Evolutionary conservation across 2,888 invertebrate genomes (phyloP).

Genomic region (Allolobophora icterica): DNA sequence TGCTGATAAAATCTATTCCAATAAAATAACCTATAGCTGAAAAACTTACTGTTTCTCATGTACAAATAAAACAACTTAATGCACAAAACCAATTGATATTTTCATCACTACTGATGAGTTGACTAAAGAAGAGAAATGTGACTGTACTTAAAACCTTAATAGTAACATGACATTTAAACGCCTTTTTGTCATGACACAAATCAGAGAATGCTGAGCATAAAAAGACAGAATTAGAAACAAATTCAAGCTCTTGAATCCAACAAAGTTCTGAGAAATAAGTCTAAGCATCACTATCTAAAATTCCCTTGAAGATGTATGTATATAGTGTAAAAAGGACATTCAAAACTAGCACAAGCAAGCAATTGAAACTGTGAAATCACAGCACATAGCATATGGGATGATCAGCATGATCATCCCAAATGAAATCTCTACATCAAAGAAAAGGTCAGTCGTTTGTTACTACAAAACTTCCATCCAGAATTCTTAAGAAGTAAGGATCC

Average conservation of each 20-base stretch:
- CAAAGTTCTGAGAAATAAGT: background rate
- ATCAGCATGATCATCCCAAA: background rate
- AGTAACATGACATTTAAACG: background rate
- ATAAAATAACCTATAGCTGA: background rate
- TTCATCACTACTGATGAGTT: background rate
- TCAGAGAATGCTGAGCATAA: background rate
- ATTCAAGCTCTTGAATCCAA: background rate
- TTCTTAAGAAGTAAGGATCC: background rate
- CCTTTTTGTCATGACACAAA: background rate
- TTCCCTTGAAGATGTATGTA: background rate
- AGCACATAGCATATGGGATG: too few species aligned
- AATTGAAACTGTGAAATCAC: background rate
- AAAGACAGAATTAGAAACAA: background rate
- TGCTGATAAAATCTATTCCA: background rate
- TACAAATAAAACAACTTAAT: background rate
- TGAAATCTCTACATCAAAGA: background rate
- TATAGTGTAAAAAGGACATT: background rate
- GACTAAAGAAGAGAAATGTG: background rate
- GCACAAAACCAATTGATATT: background rate
- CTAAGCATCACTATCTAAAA: conserved; percentile 7
- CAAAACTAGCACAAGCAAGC: background rate
- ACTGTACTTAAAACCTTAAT: background rate
- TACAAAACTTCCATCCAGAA: background rate
- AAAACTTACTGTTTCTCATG: background rate
- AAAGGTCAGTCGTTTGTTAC: background rate